Percentiles rank a stretch among this genome's conserved stretches.
Evolutionary conservation across 2,888 invertebrate genomes (phyloP).

Genomic region (Trilocha varians): DNA sequence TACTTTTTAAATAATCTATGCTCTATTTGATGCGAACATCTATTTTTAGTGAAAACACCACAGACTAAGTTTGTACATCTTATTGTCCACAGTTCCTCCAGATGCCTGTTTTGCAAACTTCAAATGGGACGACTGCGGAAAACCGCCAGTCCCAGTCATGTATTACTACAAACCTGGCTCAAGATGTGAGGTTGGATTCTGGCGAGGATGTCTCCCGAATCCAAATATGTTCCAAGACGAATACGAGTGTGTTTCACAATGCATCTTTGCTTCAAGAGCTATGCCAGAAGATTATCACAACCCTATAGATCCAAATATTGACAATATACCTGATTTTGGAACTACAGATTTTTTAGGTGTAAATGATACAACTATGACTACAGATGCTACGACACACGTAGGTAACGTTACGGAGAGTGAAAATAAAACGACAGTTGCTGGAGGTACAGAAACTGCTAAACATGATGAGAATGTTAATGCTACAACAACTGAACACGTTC

Average conservation of each 20-base stretch:
- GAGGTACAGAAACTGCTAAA: background rate
- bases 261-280: conserved; percentile 39
- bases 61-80: no score
- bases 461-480: background rate
- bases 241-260: conserved; percentile 52
- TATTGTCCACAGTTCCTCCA: conserved; percentile 36
- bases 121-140: conserved; percentile 52
- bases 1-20: no score
- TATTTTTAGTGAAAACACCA: no score
- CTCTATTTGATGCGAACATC: no score
- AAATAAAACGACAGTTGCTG: background rate
- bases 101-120: conserved; percentile 42
- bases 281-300: conserved; percentile 26
- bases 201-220: conserved; percentile 57
- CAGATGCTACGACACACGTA: background rate
- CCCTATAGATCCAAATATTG: conserved; percentile 2
- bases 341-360: background rate
- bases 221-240: conserved; percentile 56
- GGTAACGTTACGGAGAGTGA: background rate
- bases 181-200: conserved; percentile 54
- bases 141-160: conserved; percentile 36
- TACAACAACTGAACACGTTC: background rate
- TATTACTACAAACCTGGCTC: conserved; percentile 60
- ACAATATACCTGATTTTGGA: no score
- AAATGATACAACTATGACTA: background rate